phyloP scores from a whole-genome alignment of 2,888 invertebrate genomes.

The Schizaphis graminum region DNA sequence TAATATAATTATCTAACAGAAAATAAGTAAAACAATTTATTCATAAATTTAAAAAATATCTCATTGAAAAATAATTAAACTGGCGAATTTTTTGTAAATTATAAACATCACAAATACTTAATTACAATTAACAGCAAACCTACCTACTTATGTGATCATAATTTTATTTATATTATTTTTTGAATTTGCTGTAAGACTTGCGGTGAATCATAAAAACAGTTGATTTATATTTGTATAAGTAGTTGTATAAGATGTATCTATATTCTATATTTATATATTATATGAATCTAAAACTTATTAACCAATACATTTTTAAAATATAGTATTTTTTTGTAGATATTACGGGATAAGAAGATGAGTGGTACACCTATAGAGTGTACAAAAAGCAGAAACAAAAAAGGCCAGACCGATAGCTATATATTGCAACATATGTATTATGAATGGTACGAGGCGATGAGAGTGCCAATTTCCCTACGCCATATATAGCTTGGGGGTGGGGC shows the following conservation, averaged over 20 bases:
- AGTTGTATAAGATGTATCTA: background rate
- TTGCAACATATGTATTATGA: no score
- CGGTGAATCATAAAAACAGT: background rate
- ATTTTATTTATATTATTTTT: background rate
- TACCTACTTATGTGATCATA: background rate
- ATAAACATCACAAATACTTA: background rate
- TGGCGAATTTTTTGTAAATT: background rate
- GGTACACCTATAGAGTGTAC: background rate
- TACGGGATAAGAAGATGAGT: background rate
- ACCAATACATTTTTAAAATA: background rate
- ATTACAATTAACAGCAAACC: background rate
- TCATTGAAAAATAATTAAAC: background rate
- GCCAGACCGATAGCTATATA: no score
- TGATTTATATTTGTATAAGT: background rate
- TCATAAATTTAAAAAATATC: background rate
- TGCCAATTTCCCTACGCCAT: no score
- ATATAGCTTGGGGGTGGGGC: no score
- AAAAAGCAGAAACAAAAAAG: no score
- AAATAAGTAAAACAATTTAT: no score
- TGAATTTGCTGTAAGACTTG: background rate
- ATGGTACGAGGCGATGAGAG: no score
- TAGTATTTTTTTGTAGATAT: background rate
- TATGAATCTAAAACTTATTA: background rate
- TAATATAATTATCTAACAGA: no score
- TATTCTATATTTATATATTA: no score